Conservation (phyloP, 2,888 invertebrate species). For the Cephus rjabovi region DNA sequence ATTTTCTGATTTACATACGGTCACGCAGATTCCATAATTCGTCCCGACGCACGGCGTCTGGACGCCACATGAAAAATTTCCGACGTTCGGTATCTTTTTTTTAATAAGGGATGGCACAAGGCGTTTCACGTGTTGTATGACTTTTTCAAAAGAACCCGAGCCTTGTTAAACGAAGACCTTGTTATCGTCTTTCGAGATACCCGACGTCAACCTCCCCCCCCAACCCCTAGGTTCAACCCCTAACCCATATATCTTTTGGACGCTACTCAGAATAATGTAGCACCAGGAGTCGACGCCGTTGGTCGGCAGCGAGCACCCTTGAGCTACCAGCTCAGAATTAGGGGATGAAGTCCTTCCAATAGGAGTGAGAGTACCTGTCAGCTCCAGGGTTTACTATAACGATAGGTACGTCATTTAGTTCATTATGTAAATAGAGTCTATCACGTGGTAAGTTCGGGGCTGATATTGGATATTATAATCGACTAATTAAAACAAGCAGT, state of each 20-base stretch:
- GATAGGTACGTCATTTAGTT: background rate
- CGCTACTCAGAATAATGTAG: background rate
- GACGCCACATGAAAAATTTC: background rate
- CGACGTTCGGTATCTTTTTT: background rate
- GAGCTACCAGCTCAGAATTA: background rate
- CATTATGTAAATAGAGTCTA: background rate
- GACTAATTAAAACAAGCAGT: background rate
- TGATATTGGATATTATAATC: background rate
- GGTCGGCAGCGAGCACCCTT: background rate
- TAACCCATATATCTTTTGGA: background rate
- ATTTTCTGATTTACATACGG: background rate
- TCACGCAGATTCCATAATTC: background rate
- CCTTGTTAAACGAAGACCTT: background rate
- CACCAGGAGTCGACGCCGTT: background rate
- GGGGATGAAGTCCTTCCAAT: background rate
- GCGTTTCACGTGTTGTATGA: background rate
- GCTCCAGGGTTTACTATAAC: background rate
- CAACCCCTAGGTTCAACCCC: background rate
- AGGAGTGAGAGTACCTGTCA: background rate
- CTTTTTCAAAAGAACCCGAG: background rate
- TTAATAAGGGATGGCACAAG: too few species aligned
- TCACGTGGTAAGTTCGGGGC: background rate
- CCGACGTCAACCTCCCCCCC: background rate
- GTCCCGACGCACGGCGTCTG: background rate
- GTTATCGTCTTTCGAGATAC: background rate